Percentiles rank a stretch among this genome's conserved stretches.
Conservation (phyloP, 2,797 vertebrate species). For the Gymnoscopelus braueri region DNA sequence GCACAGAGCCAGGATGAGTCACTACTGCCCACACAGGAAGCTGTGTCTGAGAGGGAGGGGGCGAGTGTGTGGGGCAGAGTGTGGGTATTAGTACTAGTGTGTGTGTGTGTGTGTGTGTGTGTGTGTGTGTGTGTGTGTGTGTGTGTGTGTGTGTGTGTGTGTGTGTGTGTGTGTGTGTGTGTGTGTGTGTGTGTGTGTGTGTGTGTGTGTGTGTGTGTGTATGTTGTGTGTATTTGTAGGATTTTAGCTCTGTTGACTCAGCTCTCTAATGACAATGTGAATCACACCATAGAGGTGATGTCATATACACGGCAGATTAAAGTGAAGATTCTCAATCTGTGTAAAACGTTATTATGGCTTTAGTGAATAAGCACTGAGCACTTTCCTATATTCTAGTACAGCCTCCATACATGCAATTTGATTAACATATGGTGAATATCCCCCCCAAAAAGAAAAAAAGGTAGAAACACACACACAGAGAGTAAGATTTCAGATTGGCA, state of each 20-base stretch:
- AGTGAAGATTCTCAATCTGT: neutral
- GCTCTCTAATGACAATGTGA: slow-evolving; percentile 12
- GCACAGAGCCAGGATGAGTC: slow-evolving; percentile 80
- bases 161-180: slow-evolving; percentile 17
- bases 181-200: slow-evolving; percentile 43
- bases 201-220: slow-evolving; percentile 20
- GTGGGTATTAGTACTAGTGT: slow-evolving; percentile 35
- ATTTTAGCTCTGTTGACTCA: slow-evolving; percentile 15
- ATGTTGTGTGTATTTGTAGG: too few species aligned
- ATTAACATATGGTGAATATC: slow-evolving; percentile 1
- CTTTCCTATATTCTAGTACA: neutral
- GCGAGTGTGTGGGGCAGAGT: slow-evolving; percentile 51
- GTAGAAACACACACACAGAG: rapidly evolving
- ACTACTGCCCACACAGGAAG: slow-evolving; percentile 80
- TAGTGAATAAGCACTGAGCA: neutral
- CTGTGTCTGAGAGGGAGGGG: slow-evolving; percentile 60
- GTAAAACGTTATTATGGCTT: neutral
- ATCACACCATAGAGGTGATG: neutral
- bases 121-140: slow-evolving; percentile 18
- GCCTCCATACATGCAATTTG: neutral
- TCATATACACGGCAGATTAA: neutral
- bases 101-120: slow-evolving; percentile 30
- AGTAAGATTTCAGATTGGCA: neutral
- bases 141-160: slow-evolving; percentile 39
- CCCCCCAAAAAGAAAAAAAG: slow-evolving; percentile 4